A percentile compares a stretch with the other conserved stretches of the same genome.
Conservation (phyloP, 1,140 invertebrate species). For the Macrostomum lignano region DNA sequence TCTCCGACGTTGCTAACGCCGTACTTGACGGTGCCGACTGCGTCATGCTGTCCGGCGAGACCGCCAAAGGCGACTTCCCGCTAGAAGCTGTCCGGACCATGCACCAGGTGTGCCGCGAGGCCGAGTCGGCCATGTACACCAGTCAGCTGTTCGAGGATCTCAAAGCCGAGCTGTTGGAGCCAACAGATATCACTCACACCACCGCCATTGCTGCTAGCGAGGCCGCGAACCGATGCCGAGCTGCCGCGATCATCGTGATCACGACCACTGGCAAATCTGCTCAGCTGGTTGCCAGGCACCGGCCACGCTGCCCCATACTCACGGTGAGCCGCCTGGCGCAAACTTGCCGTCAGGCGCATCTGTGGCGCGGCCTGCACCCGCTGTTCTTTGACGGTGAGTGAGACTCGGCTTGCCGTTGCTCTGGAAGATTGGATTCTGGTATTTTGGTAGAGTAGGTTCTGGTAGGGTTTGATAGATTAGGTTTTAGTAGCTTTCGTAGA, state of each 20-base stretch:
- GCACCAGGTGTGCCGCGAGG: slow-evolving; percentile 77
- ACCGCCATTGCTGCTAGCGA: slow-evolving; percentile 82
- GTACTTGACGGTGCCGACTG: slow-evolving; percentile 71
- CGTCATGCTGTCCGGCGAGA: slow-evolving; percentile 41
- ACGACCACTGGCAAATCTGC: slow-evolving; percentile 71
- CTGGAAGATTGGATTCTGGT: too few relatives aligned
- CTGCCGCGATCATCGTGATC: slow-evolving; percentile 65
- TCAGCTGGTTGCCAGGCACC: slow-evolving; percentile 65
- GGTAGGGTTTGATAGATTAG: too few relatives aligned
- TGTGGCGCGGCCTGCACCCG: slow-evolving; percentile 73
- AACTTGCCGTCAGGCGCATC: slow-evolving; percentile 64
- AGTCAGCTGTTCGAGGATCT: slow-evolving; percentile 65
- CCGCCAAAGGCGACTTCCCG: slow-evolving; percentile 81
- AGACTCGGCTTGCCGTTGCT: too few relatives aligned
- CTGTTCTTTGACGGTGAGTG: slow-evolving; percentile 23
- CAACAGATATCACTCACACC: slow-evolving; percentile 61
- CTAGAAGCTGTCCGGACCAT: slow-evolving; percentile 48
- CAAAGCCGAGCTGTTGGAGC: slow-evolving; percentile 37
- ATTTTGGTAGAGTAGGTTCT: too few relatives aligned
- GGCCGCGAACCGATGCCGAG: slow-evolving; percentile 61
- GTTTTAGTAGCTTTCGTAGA: too few relatives aligned
- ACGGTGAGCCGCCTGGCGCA: slow-evolving; percentile 60
- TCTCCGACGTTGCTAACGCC: slow-evolving; percentile 85
- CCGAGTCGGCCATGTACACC: slow-evolving; percentile 84
- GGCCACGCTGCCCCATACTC: slow-evolving; percentile 77